These are phyloP conservation scores for Zapornia atra DNA, from an alignment of 2,113 vertebrate species.

Conservation along the genomic window DNA sequence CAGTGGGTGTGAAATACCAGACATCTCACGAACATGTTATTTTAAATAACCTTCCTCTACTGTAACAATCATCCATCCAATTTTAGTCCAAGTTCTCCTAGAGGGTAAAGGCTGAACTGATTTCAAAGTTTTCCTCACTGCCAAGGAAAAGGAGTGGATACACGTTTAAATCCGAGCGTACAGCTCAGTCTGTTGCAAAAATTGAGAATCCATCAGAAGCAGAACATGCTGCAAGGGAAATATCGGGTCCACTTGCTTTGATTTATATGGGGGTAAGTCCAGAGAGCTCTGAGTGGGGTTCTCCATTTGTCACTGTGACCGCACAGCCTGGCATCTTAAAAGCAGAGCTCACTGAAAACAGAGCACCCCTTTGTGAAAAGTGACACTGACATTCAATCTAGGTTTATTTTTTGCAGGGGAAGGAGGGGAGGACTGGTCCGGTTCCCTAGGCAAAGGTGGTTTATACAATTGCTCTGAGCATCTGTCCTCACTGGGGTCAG, in stretches of 20 bases:
- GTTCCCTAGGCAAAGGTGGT: neutral
- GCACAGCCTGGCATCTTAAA: constrained; percentile 49
- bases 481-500: neutral
- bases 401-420: constrained; percentile 28
- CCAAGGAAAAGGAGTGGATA: neutral
- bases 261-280: constrained; percentile 34
- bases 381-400: constrained; percentile 61
- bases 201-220: constrained; percentile 46
- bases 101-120: constrained; percentile 2
- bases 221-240: constrained; percentile 51
- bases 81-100: constrained; percentile 23
- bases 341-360: constrained; percentile 46
- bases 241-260: constrained; percentile 44
- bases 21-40: neutral
- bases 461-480: neutral
- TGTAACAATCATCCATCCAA: neutral
- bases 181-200: constrained; percentile 38
- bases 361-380: constrained; percentile 31
- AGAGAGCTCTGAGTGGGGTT: neutral
- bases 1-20: constrained; percentile 38
- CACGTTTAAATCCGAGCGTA: constrained; percentile 2
- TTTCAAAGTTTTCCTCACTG: constrained; percentile 41
- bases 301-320: constrained; percentile 58
- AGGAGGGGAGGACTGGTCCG: neutral
- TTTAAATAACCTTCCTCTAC: constrained; percentile 23